A percentile compares a stretch with the other conserved stretches of the same genome.
Evolutionary conservation across 2,888 invertebrate genomes (phyloP).

Genomic region (Scaptomyza reducta): DNA sequence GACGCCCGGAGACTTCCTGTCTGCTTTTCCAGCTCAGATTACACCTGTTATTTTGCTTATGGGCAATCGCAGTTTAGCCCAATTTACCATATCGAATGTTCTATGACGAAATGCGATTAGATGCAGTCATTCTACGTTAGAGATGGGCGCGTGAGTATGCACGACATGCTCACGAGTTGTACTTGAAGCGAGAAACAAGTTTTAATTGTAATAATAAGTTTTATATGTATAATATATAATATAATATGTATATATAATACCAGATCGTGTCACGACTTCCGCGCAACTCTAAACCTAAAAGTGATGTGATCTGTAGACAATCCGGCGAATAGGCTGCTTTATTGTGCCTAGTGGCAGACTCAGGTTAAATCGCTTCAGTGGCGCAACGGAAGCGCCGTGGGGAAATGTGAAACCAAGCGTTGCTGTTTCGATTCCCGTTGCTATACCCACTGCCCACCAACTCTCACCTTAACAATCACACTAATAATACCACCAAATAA

Average conservation of each 20-base stretch:
- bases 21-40: slow-evolving; percentile 67
- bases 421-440: slow-evolving; percentile 50
- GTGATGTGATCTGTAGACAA: slow-evolving; percentile 24
- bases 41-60: slow-evolving; percentile 56
- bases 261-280: slow-evolving; percentile 29
- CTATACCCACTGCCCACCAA: slow-evolving; percentile 27
- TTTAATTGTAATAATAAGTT: neutral
- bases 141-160: slow-evolving; percentile 5
- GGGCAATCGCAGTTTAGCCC: slow-evolving; percentile 65
- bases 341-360: slow-evolving; percentile 30
- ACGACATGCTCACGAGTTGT: neutral
- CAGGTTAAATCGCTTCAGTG: slow-evolving; percentile 46
- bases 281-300: neutral
- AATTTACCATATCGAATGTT: slow-evolving; percentile 51
- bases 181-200: neutral
- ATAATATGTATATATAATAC: too few relatives aligned
- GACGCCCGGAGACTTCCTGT: slow-evolving; percentile 57
- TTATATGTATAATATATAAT: too few relatives aligned
- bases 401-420: slow-evolving; percentile 81
- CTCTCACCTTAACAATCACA: slow-evolving; percentile 13
- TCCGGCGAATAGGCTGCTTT: slow-evolving; percentile 11
- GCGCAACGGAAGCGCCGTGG: slow-evolving; percentile 67
- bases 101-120: slow-evolving; percentile 38
- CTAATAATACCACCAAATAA: slow-evolving; percentile 19
- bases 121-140: slow-evolving; percentile 23